phyloP scores from a whole-genome alignment of 2,797 vertebrate species.

The Atherinosoma microstoma region DNA sequence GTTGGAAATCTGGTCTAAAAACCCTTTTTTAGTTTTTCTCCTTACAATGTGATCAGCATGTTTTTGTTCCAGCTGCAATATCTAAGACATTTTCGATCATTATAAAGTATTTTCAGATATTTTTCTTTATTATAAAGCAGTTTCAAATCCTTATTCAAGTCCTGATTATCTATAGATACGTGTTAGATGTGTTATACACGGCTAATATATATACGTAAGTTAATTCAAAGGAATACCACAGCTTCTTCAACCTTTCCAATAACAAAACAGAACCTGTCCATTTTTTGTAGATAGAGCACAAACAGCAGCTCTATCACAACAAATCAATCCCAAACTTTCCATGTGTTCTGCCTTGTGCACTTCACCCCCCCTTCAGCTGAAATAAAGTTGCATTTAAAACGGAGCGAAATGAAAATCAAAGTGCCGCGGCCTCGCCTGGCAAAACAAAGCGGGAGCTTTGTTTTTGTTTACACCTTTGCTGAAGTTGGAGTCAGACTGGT shows the following conservation, averaged over 20 bases:
- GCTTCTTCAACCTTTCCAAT: background rate
- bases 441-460: constrained; percentile 19
- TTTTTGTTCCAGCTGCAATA: background rate
- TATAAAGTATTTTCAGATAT: background rate
- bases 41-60: background rate
- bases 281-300: background rate
- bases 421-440: constrained; percentile 25
- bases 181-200: background rate
- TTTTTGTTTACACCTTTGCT: constrained; percentile 52
- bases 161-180: background rate
- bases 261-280: background rate
- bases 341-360: constrained; percentile 39
- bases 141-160: background rate
- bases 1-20: constrained; percentile 11
- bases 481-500: constrained; percentile 33
- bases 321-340: constrained; percentile 49
- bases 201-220: background rate
- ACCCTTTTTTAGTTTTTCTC: background rate
- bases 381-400: constrained; percentile 45
- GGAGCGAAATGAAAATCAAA: constrained; percentile 33
- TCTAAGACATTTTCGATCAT: background rate
- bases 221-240: background rate
- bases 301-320: constrained; percentile 13
- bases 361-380: constrained; percentile 20
- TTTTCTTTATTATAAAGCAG: background rate